Evolutionary conservation across 2,113 vertebrate genomes (phyloP).

Genomic region (Gorsachius goisagi): DNA sequence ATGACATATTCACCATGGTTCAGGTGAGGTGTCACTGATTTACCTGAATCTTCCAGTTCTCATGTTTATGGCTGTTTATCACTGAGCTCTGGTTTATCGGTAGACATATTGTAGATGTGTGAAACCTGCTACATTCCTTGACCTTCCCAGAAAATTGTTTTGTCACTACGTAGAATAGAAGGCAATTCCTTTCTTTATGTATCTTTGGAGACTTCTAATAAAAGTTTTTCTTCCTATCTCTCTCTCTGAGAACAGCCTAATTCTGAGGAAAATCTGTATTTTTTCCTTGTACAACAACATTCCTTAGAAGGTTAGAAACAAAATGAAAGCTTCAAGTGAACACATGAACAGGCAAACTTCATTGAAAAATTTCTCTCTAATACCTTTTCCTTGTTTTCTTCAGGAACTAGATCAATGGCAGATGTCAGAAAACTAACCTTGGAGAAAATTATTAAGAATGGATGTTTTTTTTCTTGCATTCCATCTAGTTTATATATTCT

Average conservation of each 20-base stretch:
- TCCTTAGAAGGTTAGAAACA: neutral
- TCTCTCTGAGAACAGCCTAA: neutral
- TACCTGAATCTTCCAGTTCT: neutral
- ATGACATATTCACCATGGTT: neutral
- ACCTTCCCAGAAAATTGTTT: neutral
- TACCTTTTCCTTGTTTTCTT: neutral
- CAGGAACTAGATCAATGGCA: neutral
- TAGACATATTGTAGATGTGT: neutral
- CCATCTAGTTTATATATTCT: neutral
- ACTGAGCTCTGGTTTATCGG: neutral
- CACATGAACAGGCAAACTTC: accelerated
- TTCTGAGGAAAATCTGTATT: neutral
- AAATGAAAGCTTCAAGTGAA: neutral
- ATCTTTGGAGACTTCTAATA: neutral
- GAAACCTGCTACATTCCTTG: neutral
- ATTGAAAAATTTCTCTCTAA: neutral
- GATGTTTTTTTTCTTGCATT: neutral
- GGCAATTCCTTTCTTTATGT: neutral
- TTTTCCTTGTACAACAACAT: neutral
- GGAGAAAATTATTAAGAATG: neutral
- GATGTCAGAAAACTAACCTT: neutral
- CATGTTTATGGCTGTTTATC: neutral
- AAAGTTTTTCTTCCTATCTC: neutral
- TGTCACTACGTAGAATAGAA: neutral
- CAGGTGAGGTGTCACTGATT: neutral